Base-by-base conservation (phyloP, 2,113 vertebrate species). In the Rallus limicola region DNA sequence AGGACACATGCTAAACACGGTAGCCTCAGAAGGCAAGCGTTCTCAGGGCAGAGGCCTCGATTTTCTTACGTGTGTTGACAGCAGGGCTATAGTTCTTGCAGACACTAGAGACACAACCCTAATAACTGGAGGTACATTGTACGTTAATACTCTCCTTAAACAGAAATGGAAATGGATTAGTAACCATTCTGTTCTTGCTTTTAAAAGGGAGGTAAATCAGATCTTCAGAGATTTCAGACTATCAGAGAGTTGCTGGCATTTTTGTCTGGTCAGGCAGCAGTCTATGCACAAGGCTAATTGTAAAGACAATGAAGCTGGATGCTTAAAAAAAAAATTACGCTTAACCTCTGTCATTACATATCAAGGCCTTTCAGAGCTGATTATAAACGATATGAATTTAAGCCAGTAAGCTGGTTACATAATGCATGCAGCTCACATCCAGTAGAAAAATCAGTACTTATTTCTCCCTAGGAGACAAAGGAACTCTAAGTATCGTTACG, bases 341-440 rank as follows among this genome's bases (percentile, higher is more conserved):
- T 92, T 91, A 95, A 91, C 33, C 21, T 78, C 64, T 65, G 81
- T 40, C 87, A 90, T 53, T 65, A 44, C 2, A 3, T 34, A 92
- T 91, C n/a, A 86, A 85, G 55, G 67, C 33, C 64, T 86, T 88
- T 85, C 16, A 83, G 46, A 93, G 17, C 5, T 33, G 46, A 68
- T 80, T 78, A 83, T 38, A 93, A 94, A 83, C 64, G 2, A 89
- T n/a, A 13, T 64, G 58, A 88, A 94, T 81, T 92, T 62, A 89
- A 92, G 31, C 78, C 77, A 72, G 40, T 76, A 88, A 93, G 6
- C 19, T 84, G 79, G 21, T 91, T 91, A 97, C 8, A 94, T 81
- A 96, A 94, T 63, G 25, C 58, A 88, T 40, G 40, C 12, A 78
- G 21, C 71, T 90, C 76, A 78, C 24, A 74, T 55, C 12, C 58